These are phyloP conservation scores for Monopis laevigella DNA, from an alignment of 2,888 invertebrate genomes.

Conservation along the genomic window DNA sequence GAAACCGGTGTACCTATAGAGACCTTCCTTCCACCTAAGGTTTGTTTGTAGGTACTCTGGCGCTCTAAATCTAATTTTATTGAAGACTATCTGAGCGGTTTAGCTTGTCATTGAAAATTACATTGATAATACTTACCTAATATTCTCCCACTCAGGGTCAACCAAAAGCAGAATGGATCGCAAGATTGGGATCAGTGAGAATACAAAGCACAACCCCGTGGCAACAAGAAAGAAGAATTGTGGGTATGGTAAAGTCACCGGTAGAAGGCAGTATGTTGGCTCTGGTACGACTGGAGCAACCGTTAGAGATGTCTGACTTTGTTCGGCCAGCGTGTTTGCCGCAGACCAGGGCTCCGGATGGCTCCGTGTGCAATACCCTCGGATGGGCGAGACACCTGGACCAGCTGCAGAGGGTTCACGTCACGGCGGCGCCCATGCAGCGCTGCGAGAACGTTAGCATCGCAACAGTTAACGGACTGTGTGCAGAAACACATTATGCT, in stretches of 20 bases:
- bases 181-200: conserved; percentile 79
- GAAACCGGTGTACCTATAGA: too few species aligned
- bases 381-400: conserved; percentile 89
- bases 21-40: too few species aligned
- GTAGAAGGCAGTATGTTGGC: conserved; percentile 90
- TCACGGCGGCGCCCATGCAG: conserved; percentile 79
- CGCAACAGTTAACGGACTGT: conserved; percentile 82
- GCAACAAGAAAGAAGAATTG: conserved; percentile 85
- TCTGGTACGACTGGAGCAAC: conserved; percentile 79
- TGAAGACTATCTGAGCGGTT: too few species aligned
- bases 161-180: conserved; percentile 88
- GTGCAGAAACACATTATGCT: conserved; percentile 82
- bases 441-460: conserved; percentile 88
- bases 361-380: conserved; percentile 77
- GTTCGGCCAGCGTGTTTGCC: conserved; percentile 85
- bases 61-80: too few species aligned
- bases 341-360: conserved; percentile 48
- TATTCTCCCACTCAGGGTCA: too few species aligned
- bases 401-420: conserved; percentile 81
- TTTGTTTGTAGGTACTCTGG: too few species aligned
- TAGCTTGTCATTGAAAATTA: too few species aligned
- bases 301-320: conserved; percentile 81
- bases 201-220: conserved; percentile 84
- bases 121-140: too few species aligned
- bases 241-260: conserved; percentile 89